Base-by-base conservation (phyloP, 2,797 vertebrate genomes). In the Sebastes baramenuke region DNA sequence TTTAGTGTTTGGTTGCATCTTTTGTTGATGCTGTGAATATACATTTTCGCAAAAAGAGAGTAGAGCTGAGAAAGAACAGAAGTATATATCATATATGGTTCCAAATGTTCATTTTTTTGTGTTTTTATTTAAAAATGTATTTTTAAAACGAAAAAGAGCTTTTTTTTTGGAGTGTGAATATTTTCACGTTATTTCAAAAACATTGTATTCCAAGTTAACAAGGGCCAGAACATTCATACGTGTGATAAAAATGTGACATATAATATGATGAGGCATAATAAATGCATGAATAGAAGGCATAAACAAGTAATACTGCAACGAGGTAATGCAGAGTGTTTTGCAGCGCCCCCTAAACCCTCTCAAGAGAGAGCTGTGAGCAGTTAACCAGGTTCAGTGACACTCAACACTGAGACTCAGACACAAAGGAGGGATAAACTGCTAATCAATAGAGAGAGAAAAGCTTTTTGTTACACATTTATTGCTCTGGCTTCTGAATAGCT, bases 371-470 rank as follows among this genome's bases (percentile, higher is more conserved):
- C 58, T 75, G 18, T 9, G 56, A 81, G 79, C 71, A 46, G 67
- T 61, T 72, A 62, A 76, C 62, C 72, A 38, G 42, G 24, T 34
- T 25, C 71, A 59, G 46, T 36, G 66, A 74, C 55, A 42, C 49
- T 62, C 65, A 71, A 52, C 67, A 62, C 30, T 10, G 16, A 42
- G 59, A 34, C 69, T 77, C 32, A n/a, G 36, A 67, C 65, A 85
- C 68, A 84, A 81, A 80, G 67, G 70, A 74, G 9, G 27, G 34
- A 77, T 75, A 66, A 87, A 75, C 70, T 38, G 36, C 24, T 32
- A 67, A 86, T 83, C 83, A 76, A 77, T 61, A 42, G 6, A 60
- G 14, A 74, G 22, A 62, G 72, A 67, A 76, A 75, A 82, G 73
- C 52, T 13, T 76, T 72, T 74, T 86, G 13, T 38, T 42, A 9